Conservation (phyloP, 2,888 invertebrate genomes). For the Coremacera marginata region DNA sequence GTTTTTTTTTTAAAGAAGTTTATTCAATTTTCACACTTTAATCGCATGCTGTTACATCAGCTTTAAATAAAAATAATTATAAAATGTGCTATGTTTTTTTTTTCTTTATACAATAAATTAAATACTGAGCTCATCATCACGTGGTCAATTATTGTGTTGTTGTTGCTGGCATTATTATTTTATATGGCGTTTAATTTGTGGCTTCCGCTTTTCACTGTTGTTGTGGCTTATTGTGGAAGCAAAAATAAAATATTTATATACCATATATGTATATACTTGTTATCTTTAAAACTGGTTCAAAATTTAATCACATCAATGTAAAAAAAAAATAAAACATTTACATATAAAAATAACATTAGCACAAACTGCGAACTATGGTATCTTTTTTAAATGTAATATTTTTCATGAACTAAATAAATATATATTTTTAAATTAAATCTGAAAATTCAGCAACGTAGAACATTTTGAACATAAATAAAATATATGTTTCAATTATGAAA, state of each 20-base stretch:
- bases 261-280: too few relatives aligned
- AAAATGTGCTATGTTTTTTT: too few relatives aligned
- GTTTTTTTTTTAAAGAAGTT: too few relatives aligned
- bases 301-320: background rate
- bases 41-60: too few relatives aligned
- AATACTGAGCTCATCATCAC: slow-evolving; percentile 1
- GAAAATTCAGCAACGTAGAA: background rate
- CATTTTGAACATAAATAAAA: background rate
- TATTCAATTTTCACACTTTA: too few relatives aligned
- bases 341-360: too few relatives aligned
- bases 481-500: too few relatives aligned
- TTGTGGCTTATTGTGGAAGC: background rate
- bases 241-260: background rate
- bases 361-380: too few relatives aligned
- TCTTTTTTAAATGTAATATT: too few relatives aligned
- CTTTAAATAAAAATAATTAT: too few relatives aligned
- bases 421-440: background rate
- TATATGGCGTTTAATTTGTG: slow-evolving; percentile 23
- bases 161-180: background rate
- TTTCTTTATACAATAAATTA: background rate
- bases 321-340: background rate
- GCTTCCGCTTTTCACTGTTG: slow-evolving; percentile 3
- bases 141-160: slow-evolving; percentile 1
- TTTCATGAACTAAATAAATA: background rate
- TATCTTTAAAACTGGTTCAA: slow-evolving; percentile 12